Conservation (phyloP, 2,888 invertebrate genomes). For the Meghimatium bilineatum region DNA sequence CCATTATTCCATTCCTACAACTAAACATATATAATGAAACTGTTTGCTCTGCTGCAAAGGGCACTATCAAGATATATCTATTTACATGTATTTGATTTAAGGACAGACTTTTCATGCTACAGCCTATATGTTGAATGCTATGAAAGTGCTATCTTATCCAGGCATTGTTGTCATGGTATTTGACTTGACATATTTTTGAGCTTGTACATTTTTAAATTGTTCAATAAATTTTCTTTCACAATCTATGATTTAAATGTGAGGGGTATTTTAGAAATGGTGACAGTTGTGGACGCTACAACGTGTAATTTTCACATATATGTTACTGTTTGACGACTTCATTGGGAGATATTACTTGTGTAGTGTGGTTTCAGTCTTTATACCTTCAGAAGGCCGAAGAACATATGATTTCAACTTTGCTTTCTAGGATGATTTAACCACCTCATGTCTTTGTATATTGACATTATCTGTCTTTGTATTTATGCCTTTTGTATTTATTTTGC, state of each 20-base stretch:
- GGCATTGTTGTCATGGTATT: conserved; percentile 14
- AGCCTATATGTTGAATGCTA: background rate
- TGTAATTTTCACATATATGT: conserved; percentile 9
- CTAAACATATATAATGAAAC: too few relatives aligned
- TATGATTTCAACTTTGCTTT: conserved; percentile 9
- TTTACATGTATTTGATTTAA: conserved; percentile 1
- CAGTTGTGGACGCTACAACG: conserved; percentile 12
- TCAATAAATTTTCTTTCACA: background rate
- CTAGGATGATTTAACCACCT: background rate
- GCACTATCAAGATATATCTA: background rate
- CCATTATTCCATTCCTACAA: too few relatives aligned
- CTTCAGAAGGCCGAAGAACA: background rate
- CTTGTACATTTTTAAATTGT: background rate
- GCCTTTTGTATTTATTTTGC: conserved; percentile 18
- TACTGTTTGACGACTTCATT: background rate
- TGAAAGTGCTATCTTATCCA: background rate
- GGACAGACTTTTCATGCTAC: conserved; percentile 30
- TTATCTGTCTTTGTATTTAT: conserved; percentile 3
- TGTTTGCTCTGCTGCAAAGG: background rate
- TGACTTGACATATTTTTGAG: conserved; percentile 18
- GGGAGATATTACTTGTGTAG: background rate
- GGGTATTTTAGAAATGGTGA: conserved; percentile 15
- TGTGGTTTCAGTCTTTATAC: background rate
- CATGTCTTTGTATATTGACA: background rate
- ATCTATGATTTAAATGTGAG: conserved; percentile 17